These are phyloP conservation scores for Orchestes rusci DNA, from an alignment of 2,888 invertebrate genomes.

Conservation along the genomic window DNA sequence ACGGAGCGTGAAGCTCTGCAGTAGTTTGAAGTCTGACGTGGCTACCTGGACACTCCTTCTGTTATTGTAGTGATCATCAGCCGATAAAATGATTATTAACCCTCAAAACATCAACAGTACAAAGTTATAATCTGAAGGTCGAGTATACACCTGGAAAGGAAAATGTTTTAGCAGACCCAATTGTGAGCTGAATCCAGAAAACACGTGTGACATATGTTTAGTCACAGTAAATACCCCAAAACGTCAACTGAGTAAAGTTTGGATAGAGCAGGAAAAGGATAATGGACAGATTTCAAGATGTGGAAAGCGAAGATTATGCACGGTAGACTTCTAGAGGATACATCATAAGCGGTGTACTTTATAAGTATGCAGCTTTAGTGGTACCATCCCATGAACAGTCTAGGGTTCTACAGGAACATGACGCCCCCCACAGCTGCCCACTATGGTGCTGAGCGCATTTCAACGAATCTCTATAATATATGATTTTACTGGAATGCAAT, in stretches of 20 bases:
- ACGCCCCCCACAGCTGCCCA: not conserved
- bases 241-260: conserved; percentile 5
- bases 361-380: conserved; percentile 22
- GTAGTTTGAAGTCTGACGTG: conserved; percentile 30
- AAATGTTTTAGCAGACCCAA: conserved; percentile 18
- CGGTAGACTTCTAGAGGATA: conserved; percentile 26
- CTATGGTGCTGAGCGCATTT: conserved; percentile 1
- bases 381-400: conserved; percentile 10
- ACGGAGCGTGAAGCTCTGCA: conserved; percentile 23
- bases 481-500: conserved; percentile 6
- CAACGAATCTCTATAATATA: not conserved
- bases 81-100: conserved; percentile 43
- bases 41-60: conserved; percentile 38
- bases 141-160: conserved; percentile 16
- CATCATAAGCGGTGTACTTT: conserved; percentile 28
- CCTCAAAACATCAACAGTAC: conserved; percentile 33
- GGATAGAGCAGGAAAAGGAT: conserved; percentile 27
- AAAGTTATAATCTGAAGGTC: conserved; percentile 33
- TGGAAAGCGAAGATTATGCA: not conserved
- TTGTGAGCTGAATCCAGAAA: not conserved
- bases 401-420: not conserved
- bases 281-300: conserved; percentile 23
- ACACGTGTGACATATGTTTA: not conserved
- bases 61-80: conserved; percentile 42
- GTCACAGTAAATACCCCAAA: not conserved